Conservation (phyloP, 2,888 invertebrate species). For the Acanthopleura granulata region DNA sequence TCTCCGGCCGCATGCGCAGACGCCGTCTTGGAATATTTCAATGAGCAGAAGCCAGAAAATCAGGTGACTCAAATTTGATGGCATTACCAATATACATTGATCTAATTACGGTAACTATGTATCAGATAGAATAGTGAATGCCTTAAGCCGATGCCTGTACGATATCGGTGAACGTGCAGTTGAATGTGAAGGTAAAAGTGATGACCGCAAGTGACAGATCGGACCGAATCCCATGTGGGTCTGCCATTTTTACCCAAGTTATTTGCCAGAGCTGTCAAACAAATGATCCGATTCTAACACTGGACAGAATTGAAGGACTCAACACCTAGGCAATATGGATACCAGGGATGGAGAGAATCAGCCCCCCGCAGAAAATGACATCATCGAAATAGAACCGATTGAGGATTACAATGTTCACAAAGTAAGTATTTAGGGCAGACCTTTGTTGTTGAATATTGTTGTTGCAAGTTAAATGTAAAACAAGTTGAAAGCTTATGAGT, state of each 20-base stretch:
- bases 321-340: too few relatives aligned
- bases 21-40: not conserved
- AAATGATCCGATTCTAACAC: too few relatives aligned
- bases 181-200: not conserved
- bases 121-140: not conserved
- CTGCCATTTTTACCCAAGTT: not conserved
- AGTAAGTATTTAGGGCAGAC: not conserved
- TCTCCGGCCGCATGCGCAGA: not conserved
- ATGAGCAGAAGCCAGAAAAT: not conserved
- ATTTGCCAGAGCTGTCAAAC: too few relatives aligned
- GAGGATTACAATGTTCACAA: slow-evolving; percentile 7
- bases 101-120: not conserved
- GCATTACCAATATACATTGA: not conserved
- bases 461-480: too few relatives aligned
- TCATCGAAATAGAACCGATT: slow-evolving; percentile 9
- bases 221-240: slow-evolving; percentile 1
- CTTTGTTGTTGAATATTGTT: too few relatives aligned
- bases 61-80: slow-evolving; percentile 16
- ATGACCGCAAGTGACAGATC: not conserved
- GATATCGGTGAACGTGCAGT: too few relatives aligned
- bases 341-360: too few relatives aligned
- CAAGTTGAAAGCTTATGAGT: too few relatives aligned
- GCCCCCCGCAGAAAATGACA: not conserved
- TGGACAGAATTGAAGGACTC: too few relatives aligned
- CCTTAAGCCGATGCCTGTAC: too few relatives aligned